phyloP scores from a whole-genome alignment of 2,888 invertebrate genomes.

The Lucinisca nassula region DNA sequence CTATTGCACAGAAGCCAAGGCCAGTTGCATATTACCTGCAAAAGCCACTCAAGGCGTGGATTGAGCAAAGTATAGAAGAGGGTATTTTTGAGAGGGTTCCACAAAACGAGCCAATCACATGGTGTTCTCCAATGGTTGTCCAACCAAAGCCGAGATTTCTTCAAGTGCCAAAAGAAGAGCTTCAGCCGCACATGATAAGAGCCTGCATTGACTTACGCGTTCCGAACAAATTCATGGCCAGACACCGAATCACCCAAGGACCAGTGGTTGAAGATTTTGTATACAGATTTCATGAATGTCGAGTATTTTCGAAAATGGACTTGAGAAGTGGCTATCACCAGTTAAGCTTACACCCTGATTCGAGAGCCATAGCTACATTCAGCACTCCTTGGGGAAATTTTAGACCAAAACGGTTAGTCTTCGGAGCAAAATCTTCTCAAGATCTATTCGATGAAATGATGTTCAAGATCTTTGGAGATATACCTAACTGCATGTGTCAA shows the following conservation, averaged over 20 bases:
- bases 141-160: conserved; percentile 33
- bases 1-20: conserved; percentile 27
- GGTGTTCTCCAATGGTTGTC: conserved; percentile 44
- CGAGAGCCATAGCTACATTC: neutral
- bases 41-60: conserved; percentile 27
- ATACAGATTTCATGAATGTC: conserved; percentile 30
- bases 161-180: conserved; percentile 6
- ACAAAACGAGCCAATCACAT: conserved; percentile 23
- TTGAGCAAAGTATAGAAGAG: conserved; percentile 13
- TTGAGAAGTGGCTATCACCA: neutral
- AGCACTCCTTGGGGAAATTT: conserved; percentile 22
- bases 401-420: conserved; percentile 28
- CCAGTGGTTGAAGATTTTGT: conserved; percentile 50
- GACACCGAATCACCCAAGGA: conserved; percentile 34
- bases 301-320: conserved; percentile 19
- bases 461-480: conserved; percentile 43
- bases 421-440: conserved; percentile 45
- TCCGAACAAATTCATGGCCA: conserved; percentile 16
- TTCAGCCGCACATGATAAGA: conserved; percentile 38
- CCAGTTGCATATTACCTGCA: conserved; percentile 30
- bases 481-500: conserved; percentile 33
- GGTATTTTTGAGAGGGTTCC: conserved; percentile 28
- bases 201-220: too few relatives aligned
- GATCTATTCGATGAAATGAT: conserved; percentile 48
- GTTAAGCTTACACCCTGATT: conserved; percentile 14